These are phyloP conservation scores for Saccostrea echinata DNA, from an alignment of 1,140 invertebrate species.

Conservation along the genomic window DNA sequence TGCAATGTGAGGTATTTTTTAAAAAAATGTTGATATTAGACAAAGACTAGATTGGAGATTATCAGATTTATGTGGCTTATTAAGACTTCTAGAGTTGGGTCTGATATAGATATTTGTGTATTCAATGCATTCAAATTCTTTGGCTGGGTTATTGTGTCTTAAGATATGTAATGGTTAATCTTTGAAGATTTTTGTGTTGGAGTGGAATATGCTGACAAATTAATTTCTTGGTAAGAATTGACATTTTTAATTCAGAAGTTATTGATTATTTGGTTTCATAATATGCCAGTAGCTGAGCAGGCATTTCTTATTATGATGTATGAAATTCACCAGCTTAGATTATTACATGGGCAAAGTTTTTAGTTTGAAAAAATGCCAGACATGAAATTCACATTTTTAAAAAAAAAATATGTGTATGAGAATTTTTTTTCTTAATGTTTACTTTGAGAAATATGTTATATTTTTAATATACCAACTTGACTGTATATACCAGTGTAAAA, in stretches of 20 bases:
- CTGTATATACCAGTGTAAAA: no score
- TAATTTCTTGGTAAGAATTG: constrained; percentile 10
- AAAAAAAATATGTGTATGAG: no score
- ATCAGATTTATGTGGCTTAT: constrained; percentile 14
- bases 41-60: constrained; percentile 34
- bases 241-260: not conserved
- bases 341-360: not conserved
- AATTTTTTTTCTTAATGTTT: no score
- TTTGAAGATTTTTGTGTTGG: not conserved
- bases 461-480: no score
- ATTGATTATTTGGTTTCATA: not conserved
- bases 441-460: no score
- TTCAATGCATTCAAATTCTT: constrained; percentile 1
- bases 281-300: not conserved
- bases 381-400: not conserved
- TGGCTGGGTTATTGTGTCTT: not conserved
- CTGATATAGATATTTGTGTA: constrained; percentile 31
- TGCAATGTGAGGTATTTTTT: not conserved
- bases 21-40: constrained; percentile 2
- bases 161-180: constrained; percentile 13
- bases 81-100: not conserved
- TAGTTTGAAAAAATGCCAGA: not conserved
- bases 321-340: not conserved
- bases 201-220: constrained; percentile 12
- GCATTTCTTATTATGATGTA: not conserved